Conservation (phyloP, 1,140 invertebrate genomes). For the Goniozus legneri region DNA sequence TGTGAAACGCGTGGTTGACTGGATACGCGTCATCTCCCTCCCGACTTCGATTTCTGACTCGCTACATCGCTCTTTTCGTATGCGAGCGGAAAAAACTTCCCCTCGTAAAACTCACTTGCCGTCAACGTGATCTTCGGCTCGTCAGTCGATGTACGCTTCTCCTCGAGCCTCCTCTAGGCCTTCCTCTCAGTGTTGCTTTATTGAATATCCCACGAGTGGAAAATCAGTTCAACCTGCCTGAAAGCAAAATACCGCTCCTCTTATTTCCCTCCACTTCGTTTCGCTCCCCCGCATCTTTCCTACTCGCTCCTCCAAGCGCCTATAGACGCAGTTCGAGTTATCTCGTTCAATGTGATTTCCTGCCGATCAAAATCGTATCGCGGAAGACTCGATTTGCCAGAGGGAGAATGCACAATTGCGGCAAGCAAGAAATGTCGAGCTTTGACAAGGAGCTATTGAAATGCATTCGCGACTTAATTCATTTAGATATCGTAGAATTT, state of each 20-base stretch:
- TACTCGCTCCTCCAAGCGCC: not conserved
- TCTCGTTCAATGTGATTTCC: slow-evolving; percentile 42
- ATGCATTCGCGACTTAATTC: no score
- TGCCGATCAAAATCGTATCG: slow-evolving; percentile 42
- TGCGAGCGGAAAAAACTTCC: slow-evolving; percentile 6
- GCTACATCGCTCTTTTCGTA: slow-evolving; percentile 29
- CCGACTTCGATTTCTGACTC: slow-evolving; percentile 30
- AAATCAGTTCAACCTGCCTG: slow-evolving; percentile 48
- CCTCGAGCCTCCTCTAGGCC: slow-evolving; percentile 26
- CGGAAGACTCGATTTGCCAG: slow-evolving; percentile 11
- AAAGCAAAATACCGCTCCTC: slow-evolving; percentile 38
- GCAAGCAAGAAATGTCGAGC: no score
- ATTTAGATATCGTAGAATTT: no score
- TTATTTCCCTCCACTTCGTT: slow-evolving; percentile 18
- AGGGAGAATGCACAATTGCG: no score
- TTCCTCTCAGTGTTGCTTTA: slow-evolving; percentile 49
- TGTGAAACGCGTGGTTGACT: slow-evolving; percentile 21
- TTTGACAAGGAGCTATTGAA: no score
- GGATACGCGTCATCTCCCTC: slow-evolving; percentile 17
- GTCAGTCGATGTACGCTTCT: slow-evolving; percentile 13
- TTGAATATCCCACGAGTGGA: slow-evolving; percentile 54
- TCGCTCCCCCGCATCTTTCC: slow-evolving; percentile 18
- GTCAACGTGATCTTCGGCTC: slow-evolving; percentile 8
- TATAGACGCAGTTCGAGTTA: slow-evolving; percentile 31
- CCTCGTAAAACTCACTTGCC: not conserved